phyloP scores from a whole-genome alignment of 2,888 invertebrate species.

The Hymenopus coronatus region DNA sequence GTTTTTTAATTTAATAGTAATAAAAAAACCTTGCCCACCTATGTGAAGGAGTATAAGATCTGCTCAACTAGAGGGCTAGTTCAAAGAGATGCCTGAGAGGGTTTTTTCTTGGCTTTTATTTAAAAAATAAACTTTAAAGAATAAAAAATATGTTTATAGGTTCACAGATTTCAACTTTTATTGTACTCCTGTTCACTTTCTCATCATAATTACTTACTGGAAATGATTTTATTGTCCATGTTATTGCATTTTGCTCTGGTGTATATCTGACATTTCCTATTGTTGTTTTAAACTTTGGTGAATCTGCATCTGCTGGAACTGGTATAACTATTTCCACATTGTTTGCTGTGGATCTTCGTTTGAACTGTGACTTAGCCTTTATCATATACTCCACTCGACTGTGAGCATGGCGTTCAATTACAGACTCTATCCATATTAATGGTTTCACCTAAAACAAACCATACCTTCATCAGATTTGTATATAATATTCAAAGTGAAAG shows the following conservation, averaged over 20 bases:
- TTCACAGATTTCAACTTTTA: too few relatives aligned
- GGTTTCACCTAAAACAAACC: slow-evolving; percentile 66
- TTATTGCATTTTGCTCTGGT: slow-evolving; percentile 93
- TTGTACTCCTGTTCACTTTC: background rate
- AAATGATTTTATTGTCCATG: slow-evolving; percentile 97
- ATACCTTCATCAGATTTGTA: background rate
- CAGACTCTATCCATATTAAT: slow-evolving; percentile 97
- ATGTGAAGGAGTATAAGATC: too few relatives aligned
- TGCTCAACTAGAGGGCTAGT: too few relatives aligned
- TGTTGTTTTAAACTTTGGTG: slow-evolving; percentile 96
- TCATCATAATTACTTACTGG: slow-evolving; percentile 52
- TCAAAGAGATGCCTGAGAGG: background rate
- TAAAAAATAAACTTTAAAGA: background rate
- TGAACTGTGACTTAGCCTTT: slow-evolving; percentile 98
- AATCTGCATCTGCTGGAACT: slow-evolving; percentile 95
- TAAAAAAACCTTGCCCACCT: too few relatives aligned
- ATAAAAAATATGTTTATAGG: too few relatives aligned
- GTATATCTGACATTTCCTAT: slow-evolving; percentile 97
- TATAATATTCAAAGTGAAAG: too few relatives aligned
- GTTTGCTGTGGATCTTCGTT: slow-evolving; percentile 94
- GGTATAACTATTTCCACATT: slow-evolving; percentile 98
- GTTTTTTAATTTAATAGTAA: too few relatives aligned
- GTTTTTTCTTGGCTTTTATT: background rate
- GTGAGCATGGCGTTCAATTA: slow-evolving; percentile 95
- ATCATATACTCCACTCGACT: slow-evolving; percentile 99